Percentiles rank a stretch among this genome's conserved stretches.
Evolutionary conservation across 1,140 invertebrate species (phyloP).

Genomic region (Thereuonema tuberculata): DNA sequence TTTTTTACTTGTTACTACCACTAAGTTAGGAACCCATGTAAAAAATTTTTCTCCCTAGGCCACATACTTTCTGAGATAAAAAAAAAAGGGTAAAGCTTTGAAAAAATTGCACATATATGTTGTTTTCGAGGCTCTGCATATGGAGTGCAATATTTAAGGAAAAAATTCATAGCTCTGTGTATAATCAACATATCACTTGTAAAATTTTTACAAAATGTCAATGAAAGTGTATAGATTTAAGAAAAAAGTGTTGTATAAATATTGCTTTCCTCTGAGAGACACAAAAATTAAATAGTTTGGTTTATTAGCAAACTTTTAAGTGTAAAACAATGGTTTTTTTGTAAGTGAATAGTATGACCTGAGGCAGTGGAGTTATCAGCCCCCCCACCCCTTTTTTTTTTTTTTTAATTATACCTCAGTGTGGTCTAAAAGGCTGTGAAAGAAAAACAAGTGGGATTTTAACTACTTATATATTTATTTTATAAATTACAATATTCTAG

Average conservation of each 20-base stretch:
- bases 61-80: too few species aligned
- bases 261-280: slow-evolving; percentile 23
- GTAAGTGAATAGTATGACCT: neutral
- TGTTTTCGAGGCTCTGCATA: too few species aligned
- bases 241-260: slow-evolving; percentile 14
- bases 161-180: too few species aligned
- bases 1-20: too few species aligned
- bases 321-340: neutral
- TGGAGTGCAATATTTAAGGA: too few species aligned
- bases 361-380: neutral
- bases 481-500: neutral
- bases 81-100: too few species aligned
- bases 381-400: neutral
- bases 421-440: neutral
- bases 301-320: neutral
- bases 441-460: neutral
- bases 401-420: neutral
- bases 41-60: too few species aligned
- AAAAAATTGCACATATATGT: too few species aligned
- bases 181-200: too few species aligned
- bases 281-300: neutral
- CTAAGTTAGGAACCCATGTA: too few species aligned
- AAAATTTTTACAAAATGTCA: slow-evolving; percentile 13
- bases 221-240: too few species aligned
- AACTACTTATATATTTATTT: neutral